phyloP scores from a whole-genome alignment of 2,888 invertebrate genomes.

The Empis livida region DNA sequence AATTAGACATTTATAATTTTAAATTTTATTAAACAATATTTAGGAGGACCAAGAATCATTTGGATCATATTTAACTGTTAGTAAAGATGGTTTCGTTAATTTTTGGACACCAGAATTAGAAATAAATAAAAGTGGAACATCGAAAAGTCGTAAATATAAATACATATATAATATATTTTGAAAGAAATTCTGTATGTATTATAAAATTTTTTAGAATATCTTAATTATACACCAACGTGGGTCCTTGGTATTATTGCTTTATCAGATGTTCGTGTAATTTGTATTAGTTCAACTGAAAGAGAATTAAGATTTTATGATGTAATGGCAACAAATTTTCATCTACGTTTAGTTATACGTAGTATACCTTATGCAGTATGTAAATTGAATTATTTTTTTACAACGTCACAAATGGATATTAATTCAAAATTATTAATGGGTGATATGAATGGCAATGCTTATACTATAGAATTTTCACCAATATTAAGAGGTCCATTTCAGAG shows the following conservation, averaged over 20 bases:
- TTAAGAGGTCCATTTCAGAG: constrained; percentile 59
- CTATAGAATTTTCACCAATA: constrained; percentile 48
- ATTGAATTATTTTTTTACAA: constrained; percentile 26
- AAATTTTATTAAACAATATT: no score
- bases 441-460: constrained; percentile 53
- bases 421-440: constrained; percentile 58
- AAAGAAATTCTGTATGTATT: neutral
- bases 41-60: constrained; percentile 32
- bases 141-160: constrained; percentile 44
- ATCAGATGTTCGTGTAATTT: constrained; percentile 65
- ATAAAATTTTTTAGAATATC: constrained; percentile 43
- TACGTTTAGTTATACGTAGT: constrained; percentile 55
- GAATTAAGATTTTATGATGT: constrained; percentile 72
- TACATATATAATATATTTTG: neutral
- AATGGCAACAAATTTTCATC: constrained; percentile 56
- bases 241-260: constrained; percentile 60
- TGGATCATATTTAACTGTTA: constrained; percentile 61
- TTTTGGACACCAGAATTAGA: constrained; percentile 64
- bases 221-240: constrained; percentile 53
- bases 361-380: constrained; percentile 30
- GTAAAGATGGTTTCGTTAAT: constrained; percentile 63
- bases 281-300: constrained; percentile 62
- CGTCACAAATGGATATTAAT: constrained; percentile 16
- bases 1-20: no score
- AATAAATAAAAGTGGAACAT: constrained; percentile 47